Evolutionary conservation across 2,888 invertebrate species (phyloP), one percentile per base, ranked within the genome.

Genomic region (Hipparchia sbordonii): DNA sequence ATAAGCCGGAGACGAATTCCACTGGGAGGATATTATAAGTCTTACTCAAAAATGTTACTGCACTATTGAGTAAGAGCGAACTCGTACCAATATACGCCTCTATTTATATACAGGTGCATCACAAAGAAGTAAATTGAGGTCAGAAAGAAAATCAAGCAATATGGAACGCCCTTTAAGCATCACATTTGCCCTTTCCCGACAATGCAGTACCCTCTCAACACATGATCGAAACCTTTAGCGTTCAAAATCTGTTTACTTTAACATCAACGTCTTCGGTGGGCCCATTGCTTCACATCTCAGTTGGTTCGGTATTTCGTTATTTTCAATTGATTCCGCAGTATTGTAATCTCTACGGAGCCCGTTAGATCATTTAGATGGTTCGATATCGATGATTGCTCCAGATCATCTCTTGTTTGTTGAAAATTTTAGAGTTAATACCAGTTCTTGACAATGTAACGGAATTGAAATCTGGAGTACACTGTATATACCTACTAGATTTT

Each of bases 311-410:
- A 77, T 79, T 81, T 80, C 77, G 79, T 79, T 80, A 79, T 81
- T 80, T 81, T 78, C 82, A 79, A 81, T 81, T 82, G 81, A 82
- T 78, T 79, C 79, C 72, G 70, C 77, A 76, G 77, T 79, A 80
- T 81, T 81, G 79, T 80, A 75, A 75, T 78, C 77, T 79, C 74
- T 70, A 71, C 71, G 65, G 71, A 67, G 68, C 75, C 82, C 81
- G 82, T 82, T 81, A 89, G 74, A 73, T 77, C 77, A 84, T 85
- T 85, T 77, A 85, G 85, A 89, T 89, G 82, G 80, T 77, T 76
- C 77, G 82, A 78, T 85, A 89, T 84, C 85, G 86, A 86, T 85
- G 78, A 86, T 84, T 82, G 87, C 81, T 86, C 87, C 83, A 87
- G 84, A 72, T 74, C 76, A 71, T 76, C 72, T 68, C 67, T 89